These are phyloP conservation scores for Muscicapa adusta DNA, from an alignment of 2,113 vertebrate species.

Conservation along the genomic window DNA sequence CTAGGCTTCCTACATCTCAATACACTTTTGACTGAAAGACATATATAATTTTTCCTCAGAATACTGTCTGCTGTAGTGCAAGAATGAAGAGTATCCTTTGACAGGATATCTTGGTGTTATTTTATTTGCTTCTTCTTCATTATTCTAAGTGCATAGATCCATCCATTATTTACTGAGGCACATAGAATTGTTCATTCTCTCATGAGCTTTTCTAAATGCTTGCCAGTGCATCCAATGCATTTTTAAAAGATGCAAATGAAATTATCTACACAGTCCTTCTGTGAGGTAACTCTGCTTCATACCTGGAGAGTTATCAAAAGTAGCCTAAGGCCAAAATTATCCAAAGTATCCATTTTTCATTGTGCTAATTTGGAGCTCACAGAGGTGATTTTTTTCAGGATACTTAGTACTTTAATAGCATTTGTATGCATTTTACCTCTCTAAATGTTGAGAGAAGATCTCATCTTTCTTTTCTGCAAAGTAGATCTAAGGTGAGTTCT, in stretches of 20 bases:
- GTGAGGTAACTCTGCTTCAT: not conserved
- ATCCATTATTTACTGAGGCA: not conserved
- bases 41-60: not conserved
- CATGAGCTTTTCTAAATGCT: not conserved
- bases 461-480: not conserved
- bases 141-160: not conserved
- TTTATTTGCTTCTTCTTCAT: not conserved
- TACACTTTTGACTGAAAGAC: not conserved
- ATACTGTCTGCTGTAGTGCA: not conserved
- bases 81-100: not conserved
- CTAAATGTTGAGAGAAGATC: not conserved
- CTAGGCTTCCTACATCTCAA: not conserved
- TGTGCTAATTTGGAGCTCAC: not conserved
- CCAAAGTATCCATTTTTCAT: not conserved
- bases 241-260: slow-evolving; percentile 25
- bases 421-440: not conserved
- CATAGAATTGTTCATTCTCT: not conserved
- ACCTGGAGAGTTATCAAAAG: not conserved
- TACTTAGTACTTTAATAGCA: not conserved
- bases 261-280: not conserved
- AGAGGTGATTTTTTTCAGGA: not conserved
- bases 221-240: not conserved
- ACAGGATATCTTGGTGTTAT: not conserved
- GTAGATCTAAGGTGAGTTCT: not conserved
- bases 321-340: not conserved